Conservation (phyloP, 2,888 invertebrate genomes). For the Choreutis nemorana region DNA sequence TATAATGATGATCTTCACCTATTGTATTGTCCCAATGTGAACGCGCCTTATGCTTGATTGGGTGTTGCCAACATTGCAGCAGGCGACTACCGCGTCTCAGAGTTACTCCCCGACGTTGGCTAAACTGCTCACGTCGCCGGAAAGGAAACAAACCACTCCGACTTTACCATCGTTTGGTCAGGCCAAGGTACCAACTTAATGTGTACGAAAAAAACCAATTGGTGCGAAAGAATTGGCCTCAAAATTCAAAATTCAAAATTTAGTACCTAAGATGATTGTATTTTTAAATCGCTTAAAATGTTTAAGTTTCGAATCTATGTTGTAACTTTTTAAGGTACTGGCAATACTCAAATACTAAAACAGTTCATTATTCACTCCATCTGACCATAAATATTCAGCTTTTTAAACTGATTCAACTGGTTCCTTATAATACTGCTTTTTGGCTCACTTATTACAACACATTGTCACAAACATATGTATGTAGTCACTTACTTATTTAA, state of each 20-base stretch:
- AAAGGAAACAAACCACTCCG: conserved; percentile 52
- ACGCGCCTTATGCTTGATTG: too few species aligned
- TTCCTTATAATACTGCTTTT: too few species aligned
- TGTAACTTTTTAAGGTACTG: too few species aligned
- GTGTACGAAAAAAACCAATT: conserved; percentile 38
- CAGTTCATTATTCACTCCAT: too few species aligned
- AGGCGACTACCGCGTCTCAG: conserved; percentile 63
- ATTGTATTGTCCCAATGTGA: too few species aligned
- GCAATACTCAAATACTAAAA: too few species aligned
- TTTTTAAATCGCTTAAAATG: conserved; percentile 22
- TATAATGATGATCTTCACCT: too few species aligned
- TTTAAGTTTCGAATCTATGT: not conserved
- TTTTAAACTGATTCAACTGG: too few species aligned
- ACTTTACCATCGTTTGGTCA: conserved; percentile 59
- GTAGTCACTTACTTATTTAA: too few species aligned
- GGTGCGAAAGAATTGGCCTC: conserved; percentile 61
- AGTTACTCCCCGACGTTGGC: conserved; percentile 84
- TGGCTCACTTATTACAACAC: too few species aligned
- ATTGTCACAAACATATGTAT: too few species aligned
- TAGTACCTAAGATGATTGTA: conserved; percentile 35
- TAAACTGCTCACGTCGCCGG: conserved; percentile 77
- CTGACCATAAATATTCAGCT: too few species aligned
- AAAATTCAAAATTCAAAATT: conserved; percentile 60
- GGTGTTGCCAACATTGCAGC: conserved; percentile 64
- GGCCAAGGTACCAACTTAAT: conserved; percentile 58